Evolutionary conservation across 2,888 invertebrate species (phyloP).

Genomic region (Stenoptilia bipunctidactyla): DNA sequence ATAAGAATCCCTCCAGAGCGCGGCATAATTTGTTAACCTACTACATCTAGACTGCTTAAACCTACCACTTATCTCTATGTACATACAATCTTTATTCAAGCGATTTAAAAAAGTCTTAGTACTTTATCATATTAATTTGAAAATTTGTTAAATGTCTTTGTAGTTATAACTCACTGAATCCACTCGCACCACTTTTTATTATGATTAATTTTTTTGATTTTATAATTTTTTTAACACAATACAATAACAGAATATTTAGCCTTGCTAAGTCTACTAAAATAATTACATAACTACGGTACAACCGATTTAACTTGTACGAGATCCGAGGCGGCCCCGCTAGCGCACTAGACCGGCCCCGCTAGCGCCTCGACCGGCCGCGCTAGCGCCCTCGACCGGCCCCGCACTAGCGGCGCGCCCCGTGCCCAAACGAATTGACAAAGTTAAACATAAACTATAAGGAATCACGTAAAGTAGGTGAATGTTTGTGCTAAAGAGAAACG

Average conservation of each 20-base stretch:
- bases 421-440: conserved; percentile 34
- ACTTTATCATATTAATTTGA: conserved; percentile 65
- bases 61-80: conserved; percentile 61
- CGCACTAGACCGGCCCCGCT: conserved; percentile 78
- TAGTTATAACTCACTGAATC: conserved; percentile 54
- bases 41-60: conserved; percentile 66
- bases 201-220: conserved; percentile 24
- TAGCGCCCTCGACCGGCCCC: conserved; percentile 15
- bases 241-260: conserved; percentile 50
- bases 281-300: conserved; percentile 52
- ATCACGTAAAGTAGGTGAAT: conserved; percentile 28
- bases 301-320: conserved; percentile 25
- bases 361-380: no score
- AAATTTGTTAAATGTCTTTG: conserved; percentile 70
- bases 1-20: neutral
- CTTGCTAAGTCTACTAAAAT: conserved; percentile 53
- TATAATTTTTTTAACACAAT: conserved; percentile 45
- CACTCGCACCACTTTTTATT: conserved; percentile 57
- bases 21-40: conserved; percentile 67
- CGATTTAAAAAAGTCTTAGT: conserved; percentile 68
- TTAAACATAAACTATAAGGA: conserved; percentile 34
- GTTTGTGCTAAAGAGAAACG: conserved; percentile 6
- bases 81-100: conserved; percentile 65
- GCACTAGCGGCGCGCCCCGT: neutral
- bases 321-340: conserved; percentile 69